A percentile compares a stretch with the other conserved stretches of the same genome.
Evolutionary conservation across 2,113 vertebrate genomes (phyloP).

Genomic region (Halcyon malimbica): DNA sequence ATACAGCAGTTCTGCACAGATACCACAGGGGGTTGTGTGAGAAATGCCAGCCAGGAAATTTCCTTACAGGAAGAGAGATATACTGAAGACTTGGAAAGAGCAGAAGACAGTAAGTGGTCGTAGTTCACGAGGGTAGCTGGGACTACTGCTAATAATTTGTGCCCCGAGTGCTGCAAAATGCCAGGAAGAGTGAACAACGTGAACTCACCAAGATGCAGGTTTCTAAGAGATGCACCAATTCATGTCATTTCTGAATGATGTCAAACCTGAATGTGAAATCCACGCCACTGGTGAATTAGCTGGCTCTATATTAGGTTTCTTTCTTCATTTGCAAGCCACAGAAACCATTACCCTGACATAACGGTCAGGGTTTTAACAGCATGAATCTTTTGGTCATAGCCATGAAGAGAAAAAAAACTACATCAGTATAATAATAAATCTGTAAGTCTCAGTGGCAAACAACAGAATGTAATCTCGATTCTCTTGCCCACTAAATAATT

Average conservation of each 20-base stretch:
- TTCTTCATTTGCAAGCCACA: conserved; percentile 11
- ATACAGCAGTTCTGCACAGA: neutral
- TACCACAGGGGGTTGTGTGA: fast-evolving
- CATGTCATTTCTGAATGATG: neutral
- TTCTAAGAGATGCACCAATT: neutral
- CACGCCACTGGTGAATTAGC: neutral
- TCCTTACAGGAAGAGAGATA: neutral
- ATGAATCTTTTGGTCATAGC: neutral
- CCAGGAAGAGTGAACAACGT: neutral
- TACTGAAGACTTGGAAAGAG: neutral
- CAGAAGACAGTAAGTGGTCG: neutral
- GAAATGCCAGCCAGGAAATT: neutral
- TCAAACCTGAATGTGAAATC: neutral
- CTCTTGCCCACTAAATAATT: neutral
- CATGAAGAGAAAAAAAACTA: neutral
- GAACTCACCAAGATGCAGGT: neutral
- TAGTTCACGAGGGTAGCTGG: neutral
- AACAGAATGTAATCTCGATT: neutral
- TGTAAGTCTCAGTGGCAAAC: conserved; percentile 2
- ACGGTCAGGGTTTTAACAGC: neutral
- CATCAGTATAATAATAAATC: neutral
- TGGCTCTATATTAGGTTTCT: neutral
- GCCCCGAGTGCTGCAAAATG: neutral
- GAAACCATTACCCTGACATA: neutral
- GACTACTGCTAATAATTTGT: neutral